Base-by-base conservation (phyloP, 23 tunicate genomes). In the Aplidium turbinatum region DNA sequence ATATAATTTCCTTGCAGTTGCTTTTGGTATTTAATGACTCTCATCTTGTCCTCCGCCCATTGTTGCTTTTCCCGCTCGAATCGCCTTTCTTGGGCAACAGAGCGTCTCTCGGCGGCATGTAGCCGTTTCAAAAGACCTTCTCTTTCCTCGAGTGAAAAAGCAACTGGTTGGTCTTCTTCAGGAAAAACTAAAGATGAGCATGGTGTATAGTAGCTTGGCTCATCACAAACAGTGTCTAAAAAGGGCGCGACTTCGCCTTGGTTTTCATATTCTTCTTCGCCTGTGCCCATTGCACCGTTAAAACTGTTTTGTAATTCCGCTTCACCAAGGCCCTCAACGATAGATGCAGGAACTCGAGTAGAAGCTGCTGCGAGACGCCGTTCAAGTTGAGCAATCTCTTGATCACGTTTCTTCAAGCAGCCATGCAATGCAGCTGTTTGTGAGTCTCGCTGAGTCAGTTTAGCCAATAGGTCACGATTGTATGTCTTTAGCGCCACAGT, bases 1-100 rank as follows among this genome's bases (percentile, higher is more conserved):
- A 68, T 77, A 70, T 80, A 80, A 70, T 69, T 68, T 1, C 26
- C 48, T 58, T 80, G 85, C 53, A 80, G 63, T 18, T 57, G 85
- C 40, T 69, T 69, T 57, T 80, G 85, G 70, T 80, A 80, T n/a
- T 38, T 36, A 7, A 66, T 3, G 6, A 66, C 72, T 35, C 16
- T 66, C 3, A 31, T 4, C 38, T 66, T 66, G 6, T 66, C 72
- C 34, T 26, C 76, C 36, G 58, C 36, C 58, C 85, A 80, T 28
- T 69, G 77, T 1, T 55, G 69, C 24, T 62, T 32, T 40, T 69
- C 85, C 29, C n/a, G 55, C 16, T 57, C 66, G 57, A 80, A 80
- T 16, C 57, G 52, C 57, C 57, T 18, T 32, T 56, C 70, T 29
- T 69, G 77, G 4, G 16, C 42, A 22, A 30, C 71, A 29, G 70